A percentile compares a stretch with the other conserved stretches of the same genome.
These are phyloP conservation scores for Torymus auratus DNA, from an alignment of 2,888 invertebrate species.

Conservation along the genomic window DNA sequence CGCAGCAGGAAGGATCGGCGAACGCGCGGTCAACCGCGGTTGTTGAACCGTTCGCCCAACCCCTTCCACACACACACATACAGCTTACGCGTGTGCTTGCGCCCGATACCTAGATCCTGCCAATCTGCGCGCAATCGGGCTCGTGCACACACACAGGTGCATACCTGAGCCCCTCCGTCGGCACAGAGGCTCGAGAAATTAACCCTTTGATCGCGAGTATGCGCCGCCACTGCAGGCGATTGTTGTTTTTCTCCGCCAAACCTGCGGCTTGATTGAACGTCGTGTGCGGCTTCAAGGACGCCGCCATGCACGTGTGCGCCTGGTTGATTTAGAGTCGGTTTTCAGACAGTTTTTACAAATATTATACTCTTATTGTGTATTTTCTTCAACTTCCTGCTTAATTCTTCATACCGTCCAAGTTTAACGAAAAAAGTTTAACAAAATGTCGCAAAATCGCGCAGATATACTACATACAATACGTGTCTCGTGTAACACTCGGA, in stretches of 20 bases:
- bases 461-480: too few relatives aligned
- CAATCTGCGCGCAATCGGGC: neutral
- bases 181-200: slow-evolving; percentile 16
- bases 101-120: slow-evolving; percentile 26
- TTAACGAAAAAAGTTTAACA: too few relatives aligned
- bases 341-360: too few relatives aligned
- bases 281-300: too few relatives aligned
- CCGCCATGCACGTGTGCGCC: too few relatives aligned
- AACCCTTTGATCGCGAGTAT: neutral
- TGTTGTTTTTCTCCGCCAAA: neutral
- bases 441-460: too few relatives aligned
- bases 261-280: neutral
- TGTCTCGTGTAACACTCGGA: too few relatives aligned
- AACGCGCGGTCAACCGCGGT: slow-evolving; percentile 39
- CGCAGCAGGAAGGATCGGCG: slow-evolving; percentile 4
- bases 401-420: too few relatives aligned
- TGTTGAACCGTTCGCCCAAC: slow-evolving; percentile 32
- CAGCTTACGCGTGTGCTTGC: too few relatives aligned
- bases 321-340: too few relatives aligned
- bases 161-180: neutral
- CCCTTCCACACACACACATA: neutral
- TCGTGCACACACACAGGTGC: neutral
- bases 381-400: too few relatives aligned
- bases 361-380: too few relatives aligned
- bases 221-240: neutral